Conservation (phyloP, 2,888 invertebrate genomes). For the Lasioglossum morio region DNA sequence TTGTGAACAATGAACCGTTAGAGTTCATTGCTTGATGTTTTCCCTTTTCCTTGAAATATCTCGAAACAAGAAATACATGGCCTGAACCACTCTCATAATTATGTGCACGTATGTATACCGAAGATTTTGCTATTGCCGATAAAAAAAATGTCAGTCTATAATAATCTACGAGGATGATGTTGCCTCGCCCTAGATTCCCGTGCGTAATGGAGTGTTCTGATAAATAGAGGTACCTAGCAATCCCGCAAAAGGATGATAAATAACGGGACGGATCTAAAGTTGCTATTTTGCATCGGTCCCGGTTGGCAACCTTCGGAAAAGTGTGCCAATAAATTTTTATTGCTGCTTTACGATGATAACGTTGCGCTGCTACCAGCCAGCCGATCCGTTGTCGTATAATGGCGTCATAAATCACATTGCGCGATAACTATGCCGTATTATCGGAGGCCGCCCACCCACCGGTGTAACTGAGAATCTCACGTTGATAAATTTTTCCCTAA, state of each 20-base stretch:
- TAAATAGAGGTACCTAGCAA: conserved; percentile 29
- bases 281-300: conserved; percentile 58
- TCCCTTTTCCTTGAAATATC: too few species aligned
- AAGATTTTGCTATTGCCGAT: too few species aligned
- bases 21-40: too few species aligned
- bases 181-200: neutral
- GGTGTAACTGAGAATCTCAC: conserved; percentile 60
- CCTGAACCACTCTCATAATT: too few species aligned
- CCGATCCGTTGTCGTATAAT: conserved; percentile 81
- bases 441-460: conserved; percentile 19
- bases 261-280: conserved; percentile 45
- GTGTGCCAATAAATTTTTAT: conserved; percentile 83
- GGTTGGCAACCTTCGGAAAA: conserved; percentile 55
- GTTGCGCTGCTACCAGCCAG: conserved; percentile 71
- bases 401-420: conserved; percentile 75
- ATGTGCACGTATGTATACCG: too few species aligned
- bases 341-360: conserved; percentile 82
- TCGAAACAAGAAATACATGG: too few species aligned
- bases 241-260: conserved; percentile 33
- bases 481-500: conserved; percentile 64
- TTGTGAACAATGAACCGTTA: too few species aligned
- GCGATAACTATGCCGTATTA: conserved; percentile 69
- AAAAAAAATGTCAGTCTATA: neutral
- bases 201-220: conserved; percentile 21
- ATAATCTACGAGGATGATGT: neutral